These are phyloP conservation scores for Orientallactaga bullata DNA, from an alignment of 2,113 vertebrate genomes.

Conservation along the genomic window DNA sequence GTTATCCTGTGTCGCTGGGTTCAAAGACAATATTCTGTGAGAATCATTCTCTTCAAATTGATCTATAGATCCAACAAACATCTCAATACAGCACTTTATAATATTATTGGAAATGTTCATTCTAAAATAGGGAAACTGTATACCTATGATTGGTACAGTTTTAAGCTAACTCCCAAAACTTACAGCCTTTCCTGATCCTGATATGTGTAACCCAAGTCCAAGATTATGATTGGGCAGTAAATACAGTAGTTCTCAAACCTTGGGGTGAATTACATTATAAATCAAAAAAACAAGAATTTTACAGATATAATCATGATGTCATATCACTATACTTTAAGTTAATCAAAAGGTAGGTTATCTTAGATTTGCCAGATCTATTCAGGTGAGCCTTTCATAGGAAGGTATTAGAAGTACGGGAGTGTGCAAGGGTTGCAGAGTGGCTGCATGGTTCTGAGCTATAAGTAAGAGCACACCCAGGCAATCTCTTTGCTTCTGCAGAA, in stretches of 20 bases:
- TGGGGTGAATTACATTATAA: not conserved
- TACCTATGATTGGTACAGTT: not conserved
- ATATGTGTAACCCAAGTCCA: not conserved
- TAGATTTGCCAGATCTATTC: not conserved
- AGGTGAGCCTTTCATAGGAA: not conserved
- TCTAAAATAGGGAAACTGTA: not conserved
- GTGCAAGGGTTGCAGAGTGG: too few species aligned
- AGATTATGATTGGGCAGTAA: not conserved
- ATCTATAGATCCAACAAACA: not conserved
- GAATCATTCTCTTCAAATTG: constrained; percentile 1
- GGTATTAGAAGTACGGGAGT: not conserved
- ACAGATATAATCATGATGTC: not conserved
- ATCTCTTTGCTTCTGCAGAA: not conserved
- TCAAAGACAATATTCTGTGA: constrained; percentile 3
- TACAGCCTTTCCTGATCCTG: not conserved
- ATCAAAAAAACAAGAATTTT: not conserved
- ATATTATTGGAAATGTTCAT: not conserved
- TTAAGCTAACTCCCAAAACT: not conserved
- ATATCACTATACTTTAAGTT: not conserved
- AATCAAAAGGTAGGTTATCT: not conserved
- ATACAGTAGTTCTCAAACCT: not conserved
- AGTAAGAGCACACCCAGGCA: not conserved
- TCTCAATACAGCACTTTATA: not conserved
- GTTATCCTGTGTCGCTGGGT: not conserved
- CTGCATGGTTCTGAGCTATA: not conserved